Base-by-base conservation (phyloP, 2,888 invertebrate genomes). In the Syritta pipiens region DNA sequence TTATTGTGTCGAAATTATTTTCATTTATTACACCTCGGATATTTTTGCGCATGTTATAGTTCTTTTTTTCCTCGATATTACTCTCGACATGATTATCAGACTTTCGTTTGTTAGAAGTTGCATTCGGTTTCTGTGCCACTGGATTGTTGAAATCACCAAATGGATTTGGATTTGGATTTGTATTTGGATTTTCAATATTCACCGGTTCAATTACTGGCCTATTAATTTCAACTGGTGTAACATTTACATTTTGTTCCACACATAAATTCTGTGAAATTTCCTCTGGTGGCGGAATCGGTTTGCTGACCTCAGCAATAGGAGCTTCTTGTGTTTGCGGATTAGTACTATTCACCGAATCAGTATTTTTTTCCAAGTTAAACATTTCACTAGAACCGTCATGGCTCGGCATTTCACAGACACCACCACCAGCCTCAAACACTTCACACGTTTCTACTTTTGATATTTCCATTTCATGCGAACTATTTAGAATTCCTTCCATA, bases 11-110 rank as follows among this genome's bases (percentile, higher is more conserved):
- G 81, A 98, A 89, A 86, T 97, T 96, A 79, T 95, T 95, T 85
- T 97, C 97, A 85, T 96, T 95, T 93, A 97, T 94, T 5, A 98
- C 97, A 89, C 97, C 97, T 65, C 97, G 92, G 83, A 97, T 97
- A 86, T 97, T 97, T 77, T 95, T 92, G 35, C 97, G 91, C 85
- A 96, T 91, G 87, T 94, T 94, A 37, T 82, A 84, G 55, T 83
- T 84, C 69, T 87, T 88, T 53, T 87, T 87, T 12, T 86, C 86
- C 20, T 87, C 87, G 19, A 79, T 74, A 32, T 57, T 79, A 44
- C 68, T 74, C 10, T 74, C 79, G 10, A 51, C 51, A 14, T 44
- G 49, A 49, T 46, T 26, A 14, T 79, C 79, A 6, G 62, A 74
- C 12, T 79, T 79, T 9, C 79, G 79, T 30, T 79, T 79, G 7